These are phyloP conservation scores for Anaspis maculata DNA, from an alignment of 2,888 invertebrate genomes.

Conservation along the genomic window DNA sequence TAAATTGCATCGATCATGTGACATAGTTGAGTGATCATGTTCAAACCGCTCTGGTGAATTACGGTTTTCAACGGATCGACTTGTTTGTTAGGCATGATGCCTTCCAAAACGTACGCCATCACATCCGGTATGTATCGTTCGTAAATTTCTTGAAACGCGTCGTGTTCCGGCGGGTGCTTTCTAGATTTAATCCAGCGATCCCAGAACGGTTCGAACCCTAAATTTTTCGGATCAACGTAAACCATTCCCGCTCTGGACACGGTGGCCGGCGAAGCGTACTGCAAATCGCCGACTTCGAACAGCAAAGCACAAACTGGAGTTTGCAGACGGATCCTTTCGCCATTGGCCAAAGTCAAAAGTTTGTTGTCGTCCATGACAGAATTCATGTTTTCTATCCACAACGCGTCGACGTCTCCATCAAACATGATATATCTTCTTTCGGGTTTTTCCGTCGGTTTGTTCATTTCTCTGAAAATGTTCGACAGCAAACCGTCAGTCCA, in stretches of 20 bases:
- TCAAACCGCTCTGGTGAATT: slow-evolving; percentile 76
- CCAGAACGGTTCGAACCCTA: slow-evolving; percentile 83
- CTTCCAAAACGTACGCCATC: slow-evolving; percentile 61
- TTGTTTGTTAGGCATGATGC: slow-evolving; percentile 62
- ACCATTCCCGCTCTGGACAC: slow-evolving; percentile 90
- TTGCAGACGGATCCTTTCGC: slow-evolving; percentile 77
- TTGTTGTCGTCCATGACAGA: slow-evolving; percentile 95
- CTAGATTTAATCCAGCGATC: slow-evolving; percentile 65
- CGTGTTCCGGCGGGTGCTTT: slow-evolving; percentile 43
- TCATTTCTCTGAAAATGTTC: slow-evolving; percentile 85
- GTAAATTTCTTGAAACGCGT: slow-evolving; percentile 50
- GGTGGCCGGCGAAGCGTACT: slow-evolving; percentile 87
- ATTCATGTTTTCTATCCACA: slow-evolving; percentile 97
- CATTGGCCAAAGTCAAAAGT: slow-evolving; percentile 81
- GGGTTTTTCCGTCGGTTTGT: slow-evolving; percentile 63
- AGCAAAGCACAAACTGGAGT: slow-evolving; percentile 73
- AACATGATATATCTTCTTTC: slow-evolving; percentile 76
- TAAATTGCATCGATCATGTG: slow-evolving; percentile 68
- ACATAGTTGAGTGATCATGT: slow-evolving; percentile 80
- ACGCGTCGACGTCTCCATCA: slow-evolving; percentile 89
- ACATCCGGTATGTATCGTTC: slow-evolving; percentile 67
- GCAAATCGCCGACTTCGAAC: slow-evolving; percentile 85
- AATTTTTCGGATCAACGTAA: slow-evolving; percentile 81
- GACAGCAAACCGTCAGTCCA: slow-evolving; percentile 92
- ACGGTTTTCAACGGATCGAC: slow-evolving; percentile 70